Evolutionary conservation across 2,113 vertebrate species (phyloP).

Genomic region (Catharus fuscescens): DNA sequence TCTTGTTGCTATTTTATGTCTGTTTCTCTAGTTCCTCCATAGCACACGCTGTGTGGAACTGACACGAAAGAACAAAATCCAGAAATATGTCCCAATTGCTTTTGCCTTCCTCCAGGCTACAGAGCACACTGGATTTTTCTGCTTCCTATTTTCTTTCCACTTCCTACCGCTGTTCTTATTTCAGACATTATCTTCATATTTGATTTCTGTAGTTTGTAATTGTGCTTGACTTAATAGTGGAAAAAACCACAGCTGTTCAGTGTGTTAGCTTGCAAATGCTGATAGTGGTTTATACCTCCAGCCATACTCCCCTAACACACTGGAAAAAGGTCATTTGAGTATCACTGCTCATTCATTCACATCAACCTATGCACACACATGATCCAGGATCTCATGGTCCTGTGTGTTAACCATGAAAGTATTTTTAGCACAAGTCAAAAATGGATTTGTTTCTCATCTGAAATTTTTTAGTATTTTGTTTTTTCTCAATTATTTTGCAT

Average conservation of each 20-base stretch:
- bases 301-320: not conserved
- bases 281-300: not conserved
- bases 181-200: not conserved
- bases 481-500: not conserved
- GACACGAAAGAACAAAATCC: not conserved
- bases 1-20: not conserved
- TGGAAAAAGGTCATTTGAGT: not conserved
- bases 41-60: not conserved
- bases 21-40: not conserved
- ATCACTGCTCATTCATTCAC: not conserved
- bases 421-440: not conserved
- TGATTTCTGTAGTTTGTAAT: not conserved
- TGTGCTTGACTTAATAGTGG: not conserved
- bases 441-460: not conserved
- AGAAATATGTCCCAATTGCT: not conserved
- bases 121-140: not conserved
- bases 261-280: not conserved
- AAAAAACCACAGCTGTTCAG: not conserved
- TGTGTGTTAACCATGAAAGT: not conserved
- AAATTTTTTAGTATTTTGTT: not conserved
- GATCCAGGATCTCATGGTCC: not conserved
- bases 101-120: not conserved
- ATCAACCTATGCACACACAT: not conserved
- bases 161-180: not conserved
- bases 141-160: not conserved